Evolutionary conservation across 1,140 invertebrate species (phyloP).

Genomic region (Tetramorium simillimum): DNA sequence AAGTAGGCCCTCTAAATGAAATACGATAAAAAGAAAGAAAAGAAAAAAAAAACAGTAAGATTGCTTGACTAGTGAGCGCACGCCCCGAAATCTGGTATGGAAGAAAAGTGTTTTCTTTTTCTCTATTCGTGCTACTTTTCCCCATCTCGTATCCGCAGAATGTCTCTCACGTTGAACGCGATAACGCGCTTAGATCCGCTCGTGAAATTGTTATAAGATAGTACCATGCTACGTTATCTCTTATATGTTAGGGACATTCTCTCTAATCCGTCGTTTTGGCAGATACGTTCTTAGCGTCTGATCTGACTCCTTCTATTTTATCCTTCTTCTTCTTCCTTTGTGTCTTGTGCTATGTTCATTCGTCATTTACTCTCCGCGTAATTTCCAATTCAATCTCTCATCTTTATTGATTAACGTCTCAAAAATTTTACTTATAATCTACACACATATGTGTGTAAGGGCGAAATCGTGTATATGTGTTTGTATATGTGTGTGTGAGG

Average conservation of each 20-base stretch:
- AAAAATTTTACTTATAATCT: slow-evolving; percentile 26
- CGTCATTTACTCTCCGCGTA: slow-evolving; percentile 20
- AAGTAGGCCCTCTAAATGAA: slow-evolving; percentile 62
- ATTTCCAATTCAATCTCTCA: slow-evolving; percentile 20
- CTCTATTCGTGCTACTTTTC: slow-evolving; percentile 69
- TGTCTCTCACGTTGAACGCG: slow-evolving; percentile 54
- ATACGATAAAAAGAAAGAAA: slow-evolving; percentile 28
- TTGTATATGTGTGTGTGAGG: slow-evolving; percentile 13
- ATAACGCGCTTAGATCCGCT: slow-evolving; percentile 64
- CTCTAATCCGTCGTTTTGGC: slow-evolving; percentile 66
- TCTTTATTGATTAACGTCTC: slow-evolving; percentile 25
- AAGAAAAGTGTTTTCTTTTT: slow-evolving; percentile 78
- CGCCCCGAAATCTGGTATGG: slow-evolving; percentile 78
- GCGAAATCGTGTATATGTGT: slow-evolving; percentile 35
- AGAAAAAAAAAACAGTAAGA: slow-evolving; percentile 75
- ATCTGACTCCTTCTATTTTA: slow-evolving; percentile 7
- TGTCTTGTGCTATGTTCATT: slow-evolving; percentile 67
- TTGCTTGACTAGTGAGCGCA: slow-evolving; percentile 85
- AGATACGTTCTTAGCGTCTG: slow-evolving; percentile 61
- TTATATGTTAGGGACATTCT: slow-evolving; percentile 67
- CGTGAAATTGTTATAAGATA: slow-evolving; percentile 68
- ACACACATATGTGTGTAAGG: slow-evolving; percentile 24
- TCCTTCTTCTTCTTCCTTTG: slow-evolving; percentile 37
- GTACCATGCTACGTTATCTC: slow-evolving; percentile 68
- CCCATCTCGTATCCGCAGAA: slow-evolving; percentile 64